Conservation (phyloP, 2,113 vertebrate species). For the Ifrita kowaldi region DNA sequence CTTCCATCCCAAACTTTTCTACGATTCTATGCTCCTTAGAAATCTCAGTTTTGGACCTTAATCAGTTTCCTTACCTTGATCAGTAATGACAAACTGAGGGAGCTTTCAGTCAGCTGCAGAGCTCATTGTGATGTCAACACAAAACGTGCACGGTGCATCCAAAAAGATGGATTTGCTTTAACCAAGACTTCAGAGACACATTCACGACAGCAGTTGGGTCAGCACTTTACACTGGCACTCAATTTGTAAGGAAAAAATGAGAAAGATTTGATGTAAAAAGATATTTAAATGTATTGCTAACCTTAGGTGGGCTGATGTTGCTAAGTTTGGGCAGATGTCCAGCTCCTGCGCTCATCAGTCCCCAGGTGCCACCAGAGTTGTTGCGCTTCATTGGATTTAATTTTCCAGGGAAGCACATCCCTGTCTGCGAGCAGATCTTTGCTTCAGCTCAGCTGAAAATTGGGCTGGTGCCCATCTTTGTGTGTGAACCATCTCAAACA, state of each 20-base stretch:
- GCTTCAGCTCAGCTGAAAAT: neutral
- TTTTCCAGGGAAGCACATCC: neutral
- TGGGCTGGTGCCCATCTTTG: neutral
- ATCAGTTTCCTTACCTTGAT: neutral
- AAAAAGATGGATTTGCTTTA: neutral
- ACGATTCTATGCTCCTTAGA: neutral
- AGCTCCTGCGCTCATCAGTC: neutral
- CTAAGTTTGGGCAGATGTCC: neutral
- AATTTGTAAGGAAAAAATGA: neutral
- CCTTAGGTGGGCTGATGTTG: accelerated
- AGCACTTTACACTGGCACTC: neutral
- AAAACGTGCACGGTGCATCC: too few relatives aligned
- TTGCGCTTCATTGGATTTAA: neutral
- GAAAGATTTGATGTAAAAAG: neutral
- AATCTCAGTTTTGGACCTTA: neutral
- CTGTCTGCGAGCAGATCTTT: neutral
- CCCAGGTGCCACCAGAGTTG: neutral
- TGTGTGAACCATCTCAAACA: neutral
- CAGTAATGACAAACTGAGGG: neutral
- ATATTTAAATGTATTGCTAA: neutral
- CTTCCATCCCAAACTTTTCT: too few relatives aligned
- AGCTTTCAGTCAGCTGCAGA: neutral
- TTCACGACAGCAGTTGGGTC: accelerated
- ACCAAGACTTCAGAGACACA: neutral
- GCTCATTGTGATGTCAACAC: neutral